phyloP scores from a whole-genome alignment of 2,113 vertebrate genomes.

The Rallus limicola region DNA sequence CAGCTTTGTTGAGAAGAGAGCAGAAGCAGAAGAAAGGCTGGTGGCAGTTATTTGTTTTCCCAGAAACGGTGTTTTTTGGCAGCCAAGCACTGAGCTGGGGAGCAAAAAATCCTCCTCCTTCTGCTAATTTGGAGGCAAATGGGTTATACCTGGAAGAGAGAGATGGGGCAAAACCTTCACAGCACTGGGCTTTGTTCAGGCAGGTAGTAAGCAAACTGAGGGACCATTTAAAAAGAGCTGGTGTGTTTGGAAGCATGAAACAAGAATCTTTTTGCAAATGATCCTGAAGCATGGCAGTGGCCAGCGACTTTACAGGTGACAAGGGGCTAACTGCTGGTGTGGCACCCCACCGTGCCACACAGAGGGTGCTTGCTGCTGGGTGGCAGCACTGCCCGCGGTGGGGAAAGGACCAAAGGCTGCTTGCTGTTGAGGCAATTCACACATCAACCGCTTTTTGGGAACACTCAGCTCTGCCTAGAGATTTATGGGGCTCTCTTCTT shows the following conservation, averaged over 20 bases:
- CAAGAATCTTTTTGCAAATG: not conserved
- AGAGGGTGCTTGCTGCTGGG: not conserved
- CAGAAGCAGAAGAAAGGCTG: not conserved
- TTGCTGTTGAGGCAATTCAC: slow-evolving; percentile 28
- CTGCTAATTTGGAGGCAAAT: not conserved
- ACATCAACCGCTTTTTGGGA: slow-evolving; percentile 17
- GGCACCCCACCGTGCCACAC: not conserved
- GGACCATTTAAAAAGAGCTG: not conserved
- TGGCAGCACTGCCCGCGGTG: accelerated
- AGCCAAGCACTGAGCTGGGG: not conserved
- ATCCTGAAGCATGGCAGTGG: not conserved
- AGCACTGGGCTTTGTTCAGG: not conserved
- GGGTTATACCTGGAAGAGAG: not conserved
- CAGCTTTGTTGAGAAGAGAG: not conserved
- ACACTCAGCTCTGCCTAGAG: not conserved
- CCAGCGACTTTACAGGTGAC: not conserved
- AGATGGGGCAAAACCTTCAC: not conserved
- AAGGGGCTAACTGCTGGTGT: not conserved
- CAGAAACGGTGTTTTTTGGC: not conserved
- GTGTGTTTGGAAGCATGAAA: not conserved
- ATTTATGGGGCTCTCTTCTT: slow-evolving; percentile 45
- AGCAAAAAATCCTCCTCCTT: not conserved
- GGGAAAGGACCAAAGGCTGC: not conserved
- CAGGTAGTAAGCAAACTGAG: not conserved
- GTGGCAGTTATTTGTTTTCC: not conserved